Percentiles rank a stretch among this genome's conserved stretches.
phyloP scores from a whole-genome alignment of 1,140 invertebrate genomes.

The Sinella curviseta region DNA sequence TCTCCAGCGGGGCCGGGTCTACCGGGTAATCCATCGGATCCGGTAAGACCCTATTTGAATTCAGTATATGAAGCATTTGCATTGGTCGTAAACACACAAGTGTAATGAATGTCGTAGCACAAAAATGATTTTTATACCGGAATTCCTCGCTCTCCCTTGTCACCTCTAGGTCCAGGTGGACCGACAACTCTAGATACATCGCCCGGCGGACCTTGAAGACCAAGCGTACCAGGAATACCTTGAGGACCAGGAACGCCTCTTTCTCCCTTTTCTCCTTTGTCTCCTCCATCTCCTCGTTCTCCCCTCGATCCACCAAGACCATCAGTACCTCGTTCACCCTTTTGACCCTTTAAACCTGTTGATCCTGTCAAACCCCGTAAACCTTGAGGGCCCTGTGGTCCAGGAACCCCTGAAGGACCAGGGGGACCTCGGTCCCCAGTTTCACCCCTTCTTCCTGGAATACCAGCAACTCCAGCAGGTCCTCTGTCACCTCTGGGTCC shows the following conservation, averaged over 20 bases:
- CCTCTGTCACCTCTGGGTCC: constrained; percentile 51
- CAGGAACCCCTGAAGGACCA: constrained; percentile 53
- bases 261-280: constrained; percentile 53
- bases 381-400: constrained; percentile 51
- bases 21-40: constrained; percentile 45
- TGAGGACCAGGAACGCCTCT: constrained; percentile 56
- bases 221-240: constrained; percentile 57
- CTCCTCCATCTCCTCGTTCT: constrained; percentile 48
- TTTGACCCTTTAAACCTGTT: constrained; percentile 54
- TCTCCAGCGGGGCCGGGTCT: constrained; percentile 52
- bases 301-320: constrained; percentile 56
- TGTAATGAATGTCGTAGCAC: too few species aligned
- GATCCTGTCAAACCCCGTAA: constrained; percentile 51
- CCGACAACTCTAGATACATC: constrained; percentile 30
- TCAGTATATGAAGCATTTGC: neutral
- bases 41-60: constrained; percentile 43
- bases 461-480: constrained; percentile 53
- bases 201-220: constrained; percentile 48
- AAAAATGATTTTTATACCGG: constrained; percentile 36
- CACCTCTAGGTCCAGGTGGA: constrained; percentile 50
- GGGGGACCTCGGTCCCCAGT: constrained; percentile 51
- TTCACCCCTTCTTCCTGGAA: constrained; percentile 52
- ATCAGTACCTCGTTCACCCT: constrained; percentile 53
- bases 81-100: too few species aligned
- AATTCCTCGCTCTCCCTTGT: constrained; percentile 53